Conservation (phyloP, 2,797 vertebrate genomes). For the Caiman crocodilus region DNA sequence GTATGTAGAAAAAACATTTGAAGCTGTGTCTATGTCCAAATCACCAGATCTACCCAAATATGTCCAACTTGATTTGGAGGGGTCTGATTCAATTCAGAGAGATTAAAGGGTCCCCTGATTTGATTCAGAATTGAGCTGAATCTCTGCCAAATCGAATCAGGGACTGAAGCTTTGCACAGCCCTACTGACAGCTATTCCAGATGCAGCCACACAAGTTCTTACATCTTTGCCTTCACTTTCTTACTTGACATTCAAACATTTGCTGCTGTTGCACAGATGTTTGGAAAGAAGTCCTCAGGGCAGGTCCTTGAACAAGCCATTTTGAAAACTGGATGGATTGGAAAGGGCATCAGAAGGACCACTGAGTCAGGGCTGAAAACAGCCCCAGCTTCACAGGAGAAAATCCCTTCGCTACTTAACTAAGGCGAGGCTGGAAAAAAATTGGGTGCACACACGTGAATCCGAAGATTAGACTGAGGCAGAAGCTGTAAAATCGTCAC, state of each 20-base stretch:
- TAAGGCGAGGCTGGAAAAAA: neutral
- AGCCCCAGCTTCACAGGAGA: neutral
- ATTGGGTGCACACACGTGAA: rapidly evolving
- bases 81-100: no score
- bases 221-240: neutral
- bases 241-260: neutral
- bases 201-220: neutral
- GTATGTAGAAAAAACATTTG: no score
- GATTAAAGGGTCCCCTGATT: no score
- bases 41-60: no score
- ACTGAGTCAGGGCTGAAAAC: neutral
- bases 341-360: neutral
- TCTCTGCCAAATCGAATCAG: no score
- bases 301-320: neutral
- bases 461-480: neutral
- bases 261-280: neutral
- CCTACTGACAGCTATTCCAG: neutral
- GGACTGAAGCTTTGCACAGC: no score
- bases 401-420: neutral
- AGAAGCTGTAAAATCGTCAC: neutral
- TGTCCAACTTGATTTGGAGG: no score
- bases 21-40: no score
- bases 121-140: no score
- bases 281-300: neutral
- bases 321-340: rapidly evolving